Evolutionary conservation across 2,113 vertebrate genomes (phyloP), one percentile per base, ranked within the genome.

Genomic region (Pelusios castaneus): DNA sequence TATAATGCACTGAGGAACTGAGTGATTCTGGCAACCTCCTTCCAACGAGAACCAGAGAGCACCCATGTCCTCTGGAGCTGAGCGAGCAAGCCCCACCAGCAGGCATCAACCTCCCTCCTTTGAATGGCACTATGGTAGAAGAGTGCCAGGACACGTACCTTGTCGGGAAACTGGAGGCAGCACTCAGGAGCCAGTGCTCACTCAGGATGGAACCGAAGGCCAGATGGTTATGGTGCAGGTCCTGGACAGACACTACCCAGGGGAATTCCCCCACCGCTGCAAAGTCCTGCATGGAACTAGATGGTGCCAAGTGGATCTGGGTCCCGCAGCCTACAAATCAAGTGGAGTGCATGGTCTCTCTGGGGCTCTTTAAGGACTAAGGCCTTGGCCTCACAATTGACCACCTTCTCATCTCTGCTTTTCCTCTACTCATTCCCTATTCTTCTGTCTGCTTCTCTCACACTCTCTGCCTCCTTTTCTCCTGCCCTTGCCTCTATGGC

Each of bases 161-260:
- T 91, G 90, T 56, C 70, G 47, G 88, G 60, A 97, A 90, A 25
- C 45, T 63, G 0, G 97, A 94, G 1, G 97, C 88, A 1, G 84
- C 7, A 14, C 95, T 97, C 63, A 98, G 85, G 51, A 97, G 92
- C 96, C 97, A 97, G 87, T 92, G 86, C n/a, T 94, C 10, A 12
- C 91, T 97, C 82, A 97, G 90, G 92, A 95, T 94, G 91, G 88
- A 95, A 27, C 97, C 88, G 0, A 97, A 96, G 3, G 95, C 89
- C 89, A 96, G 49, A 49, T 97, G 95, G 25, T 75, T 82, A 43
- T 47, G 88, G 8, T 63, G 92, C 1, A 19, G 41, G 29, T 97
- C 95, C 89, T 93, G 97, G 91, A 97, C 55, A 0, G 96, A 97
- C 58, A 96, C 95, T 41, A 96, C 63, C 95, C 97, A 94, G 0